A percentile compares a stretch with the other conserved stretches of the same genome.
Conservation (phyloP, 2,797 vertebrate genomes). For the Phoeniculus purpureus region DNA sequence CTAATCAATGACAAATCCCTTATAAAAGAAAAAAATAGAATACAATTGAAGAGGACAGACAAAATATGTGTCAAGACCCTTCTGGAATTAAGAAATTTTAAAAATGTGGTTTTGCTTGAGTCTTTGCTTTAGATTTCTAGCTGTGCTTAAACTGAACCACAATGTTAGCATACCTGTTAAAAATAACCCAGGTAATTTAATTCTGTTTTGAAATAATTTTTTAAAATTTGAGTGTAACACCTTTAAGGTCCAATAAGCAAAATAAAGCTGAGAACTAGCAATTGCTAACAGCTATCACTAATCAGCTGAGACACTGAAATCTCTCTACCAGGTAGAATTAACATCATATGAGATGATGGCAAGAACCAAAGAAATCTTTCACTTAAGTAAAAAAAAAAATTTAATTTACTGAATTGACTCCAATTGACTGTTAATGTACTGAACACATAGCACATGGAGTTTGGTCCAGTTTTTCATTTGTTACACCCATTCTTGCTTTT, state of each 20-base stretch:
- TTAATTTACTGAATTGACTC: neutral
- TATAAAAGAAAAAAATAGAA: neutral
- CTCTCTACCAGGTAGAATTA: neutral
- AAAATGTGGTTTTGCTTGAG: neutral
- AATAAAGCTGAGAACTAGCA: neutral
- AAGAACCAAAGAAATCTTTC: neutral
- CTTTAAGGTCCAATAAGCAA: neutral
- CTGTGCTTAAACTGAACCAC: neutral
- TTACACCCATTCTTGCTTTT: neutral
- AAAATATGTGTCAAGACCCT: neutral
- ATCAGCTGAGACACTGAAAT: neutral
- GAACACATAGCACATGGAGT: neutral
- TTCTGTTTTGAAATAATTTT: neutral
- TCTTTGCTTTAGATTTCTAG: neutral
- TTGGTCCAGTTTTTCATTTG: neutral
- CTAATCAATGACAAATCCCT: neutral
- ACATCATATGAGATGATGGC: neutral
- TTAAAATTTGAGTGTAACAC: neutral
- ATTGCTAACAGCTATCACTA: neutral
- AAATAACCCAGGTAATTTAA: neutral
- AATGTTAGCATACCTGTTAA: neutral
- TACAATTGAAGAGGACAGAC: neutral
- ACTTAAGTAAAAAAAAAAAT: neutral
- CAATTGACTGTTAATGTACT: neutral
- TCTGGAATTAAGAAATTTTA: neutral